These are phyloP conservation scores for Rotaria socialis DNA, from an alignment of 2,888 invertebrate genomes.

Conservation along the genomic window DNA sequence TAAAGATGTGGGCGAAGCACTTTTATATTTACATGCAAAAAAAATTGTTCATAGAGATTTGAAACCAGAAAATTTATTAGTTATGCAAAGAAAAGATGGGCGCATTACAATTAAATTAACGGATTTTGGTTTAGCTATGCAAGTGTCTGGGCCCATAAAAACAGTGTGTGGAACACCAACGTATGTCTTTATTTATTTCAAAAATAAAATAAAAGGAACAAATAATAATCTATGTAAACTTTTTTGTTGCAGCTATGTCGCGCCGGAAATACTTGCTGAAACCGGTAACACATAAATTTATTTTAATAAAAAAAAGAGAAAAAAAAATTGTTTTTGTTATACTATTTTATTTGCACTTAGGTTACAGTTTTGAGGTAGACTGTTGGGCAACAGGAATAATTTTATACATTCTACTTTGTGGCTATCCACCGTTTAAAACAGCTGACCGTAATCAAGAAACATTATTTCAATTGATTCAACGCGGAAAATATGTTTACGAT, in stretches of 20 bases:
- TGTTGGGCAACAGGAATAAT: conserved; percentile 63
- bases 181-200: neutral
- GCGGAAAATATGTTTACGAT: conserved; percentile 60
- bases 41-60: conserved; percentile 62
- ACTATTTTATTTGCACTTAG: conserved; percentile 49
- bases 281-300: conserved; percentile 46
- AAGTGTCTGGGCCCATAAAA: conserved; percentile 60
- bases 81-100: conserved; percentile 55
- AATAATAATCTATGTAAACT: neutral
- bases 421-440: conserved; percentile 62
- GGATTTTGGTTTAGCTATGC: conserved; percentile 63
- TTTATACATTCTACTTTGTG: conserved; percentile 62
- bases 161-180: conserved; percentile 63
- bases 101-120: conserved; percentile 50
- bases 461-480: conserved; percentile 61
- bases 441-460: conserved; percentile 60
- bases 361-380: conserved; percentile 62
- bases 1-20: conserved; percentile 59
- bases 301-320: neutral
- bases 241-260: conserved; percentile 56
- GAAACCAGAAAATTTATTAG: conserved; percentile 60
- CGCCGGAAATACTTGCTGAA: conserved; percentile 62
- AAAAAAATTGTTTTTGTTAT: neutral
- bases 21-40: conserved; percentile 61
- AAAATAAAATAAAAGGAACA: neutral